Base-by-base conservation (phyloP, 2,888 invertebrate species). In the Notocelia uddmanniana region DNA sequence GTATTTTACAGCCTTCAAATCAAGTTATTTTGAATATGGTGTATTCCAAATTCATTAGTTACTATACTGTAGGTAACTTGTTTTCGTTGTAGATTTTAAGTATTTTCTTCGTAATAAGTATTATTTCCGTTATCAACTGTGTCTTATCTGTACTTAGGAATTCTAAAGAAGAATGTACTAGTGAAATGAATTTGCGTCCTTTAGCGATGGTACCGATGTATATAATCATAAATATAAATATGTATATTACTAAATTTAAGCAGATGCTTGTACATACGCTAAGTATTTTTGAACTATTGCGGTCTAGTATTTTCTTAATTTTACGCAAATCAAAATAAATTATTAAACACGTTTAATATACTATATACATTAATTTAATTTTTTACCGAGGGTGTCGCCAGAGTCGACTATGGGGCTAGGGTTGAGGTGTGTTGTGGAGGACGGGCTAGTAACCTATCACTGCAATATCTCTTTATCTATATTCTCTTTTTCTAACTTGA, bases 181-280 rank as follows among this genome's bases (percentile, higher is more conserved):
- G 67, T 72, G 72, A 68, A 72, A 72, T 68, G 37, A 72, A 72
- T 79, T 82, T 79, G 78, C 83, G 81, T 81, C 81, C 78, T 77
- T 80, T 77, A 68, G 76, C 74, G 74, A 74, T n/a, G 64, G 66
- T 71, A 64, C 57, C n/a, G 55, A 57, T 70, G 66, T 72, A 72
- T 57, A 68, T 68, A 62, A 72, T 68, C 72, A 72, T 62, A 54
- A 41, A 34, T 54, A 19, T 66, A 58, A 26, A 54, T 67, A 55
- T 50, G 48, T 68, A 72, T 23, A 62, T 37, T 26, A 50, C 8
- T 41, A 21, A 41, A 34, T 10, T 9, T 50, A 69, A 57, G 63
- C 41, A 41, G 19, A 37, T 67, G 54, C 63, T 69, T 69, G 60
- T 62, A 62, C 37, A 68, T 72, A 57, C 41, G 50, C 66, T 19